Percentiles rank a stretch among this genome's conserved stretches.
Conservation (phyloP, 2,888 invertebrate genomes). For the Nomada hirtipes region DNA sequence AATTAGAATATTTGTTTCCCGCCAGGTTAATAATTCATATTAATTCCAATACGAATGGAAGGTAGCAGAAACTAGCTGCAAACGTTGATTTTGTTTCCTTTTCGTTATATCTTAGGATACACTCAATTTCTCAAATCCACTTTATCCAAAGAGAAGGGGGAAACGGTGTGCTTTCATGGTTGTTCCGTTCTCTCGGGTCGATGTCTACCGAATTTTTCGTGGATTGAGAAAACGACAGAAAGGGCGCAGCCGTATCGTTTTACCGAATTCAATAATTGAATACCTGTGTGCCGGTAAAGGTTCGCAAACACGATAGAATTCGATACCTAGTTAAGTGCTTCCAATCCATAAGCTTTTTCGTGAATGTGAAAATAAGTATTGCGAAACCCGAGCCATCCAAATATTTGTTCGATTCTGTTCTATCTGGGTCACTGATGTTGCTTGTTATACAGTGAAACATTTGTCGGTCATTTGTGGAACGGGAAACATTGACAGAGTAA, state of each 20-base stretch:
- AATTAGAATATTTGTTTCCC: no score
- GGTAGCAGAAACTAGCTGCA: no score
- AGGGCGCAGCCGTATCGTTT: neutral
- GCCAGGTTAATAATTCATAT: no score
- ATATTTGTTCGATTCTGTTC: conserved; percentile 50
- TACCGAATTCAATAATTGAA: neutral
- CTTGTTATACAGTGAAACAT: no score
- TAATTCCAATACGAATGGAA: no score
- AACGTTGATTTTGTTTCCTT: neutral
- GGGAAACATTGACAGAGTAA: no score
- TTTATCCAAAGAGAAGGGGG: no score
- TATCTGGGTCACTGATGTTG: conserved; percentile 41
- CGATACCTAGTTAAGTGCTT: conserved; percentile 1
- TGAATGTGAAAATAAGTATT: conserved; percentile 28
- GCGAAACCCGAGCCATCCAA: conserved; percentile 31
- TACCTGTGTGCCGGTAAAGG: no score
- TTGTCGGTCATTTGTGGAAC: no score
- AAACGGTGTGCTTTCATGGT: neutral
- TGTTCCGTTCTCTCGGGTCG: neutral
- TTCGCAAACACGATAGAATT: neutral
- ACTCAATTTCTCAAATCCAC: no score
- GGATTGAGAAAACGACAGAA: neutral
- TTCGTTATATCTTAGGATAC: neutral
- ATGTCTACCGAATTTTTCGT: neutral
- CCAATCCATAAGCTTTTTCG: neutral